These are phyloP conservation scores for Meghimatium bilineatum DNA, from an alignment of 2,888 invertebrate genomes.

Conservation along the genomic window DNA sequence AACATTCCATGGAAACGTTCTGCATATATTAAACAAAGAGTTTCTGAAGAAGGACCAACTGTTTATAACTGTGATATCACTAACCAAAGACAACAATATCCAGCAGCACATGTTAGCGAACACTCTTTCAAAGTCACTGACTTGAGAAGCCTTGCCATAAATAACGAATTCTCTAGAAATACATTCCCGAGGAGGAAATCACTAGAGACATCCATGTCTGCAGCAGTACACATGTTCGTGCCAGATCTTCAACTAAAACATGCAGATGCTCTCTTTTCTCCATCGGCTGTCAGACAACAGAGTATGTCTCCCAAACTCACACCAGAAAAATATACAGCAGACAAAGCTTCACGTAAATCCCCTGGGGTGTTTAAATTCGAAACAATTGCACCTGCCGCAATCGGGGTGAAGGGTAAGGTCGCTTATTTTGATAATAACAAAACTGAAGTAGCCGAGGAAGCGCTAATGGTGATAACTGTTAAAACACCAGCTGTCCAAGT, in stretches of 20 bases:
- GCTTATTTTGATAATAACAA: neutral
- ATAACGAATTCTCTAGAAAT: conserved; percentile 64
- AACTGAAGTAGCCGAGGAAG: too few relatives aligned
- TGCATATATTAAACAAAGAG: conserved; percentile 8
- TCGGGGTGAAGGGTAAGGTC: too few relatives aligned
- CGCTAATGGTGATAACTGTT: too few relatives aligned
- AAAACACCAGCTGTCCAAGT: too few relatives aligned
- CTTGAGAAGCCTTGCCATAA: conserved; percentile 62
- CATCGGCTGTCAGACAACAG: too few relatives aligned
- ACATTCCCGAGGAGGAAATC: conserved; percentile 35
- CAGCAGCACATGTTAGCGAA: neutral
- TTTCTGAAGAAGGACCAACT: conserved; percentile 30
- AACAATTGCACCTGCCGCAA: neutral
- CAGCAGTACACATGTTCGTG: neutral
- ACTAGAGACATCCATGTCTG: neutral
- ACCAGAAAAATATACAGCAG: neutral
- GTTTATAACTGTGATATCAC: conserved; percentile 36
- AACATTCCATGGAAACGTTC: neutral
- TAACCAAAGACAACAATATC: too few relatives aligned
- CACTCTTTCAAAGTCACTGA: conserved; percentile 61
- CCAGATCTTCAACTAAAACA: neutral
- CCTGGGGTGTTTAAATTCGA: neutral
- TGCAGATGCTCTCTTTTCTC: neutral
- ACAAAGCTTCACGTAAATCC: too few relatives aligned
- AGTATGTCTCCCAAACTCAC: neutral